Conservation (phyloP, 2,113 vertebrate species). For the Antechinus flavipes region DNA sequence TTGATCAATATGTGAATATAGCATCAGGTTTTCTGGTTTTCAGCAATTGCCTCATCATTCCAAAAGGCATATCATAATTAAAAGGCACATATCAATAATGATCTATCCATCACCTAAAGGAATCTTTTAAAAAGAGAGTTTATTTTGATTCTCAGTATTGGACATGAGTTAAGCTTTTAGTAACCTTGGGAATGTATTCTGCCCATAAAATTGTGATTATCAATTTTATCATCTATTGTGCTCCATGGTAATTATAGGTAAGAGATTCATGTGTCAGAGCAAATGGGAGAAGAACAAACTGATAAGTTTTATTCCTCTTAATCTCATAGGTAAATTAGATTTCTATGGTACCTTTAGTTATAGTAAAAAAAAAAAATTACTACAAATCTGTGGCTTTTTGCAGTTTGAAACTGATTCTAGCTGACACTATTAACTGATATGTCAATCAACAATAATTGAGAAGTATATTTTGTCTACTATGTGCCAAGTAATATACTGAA, state of each 20-base stretch:
- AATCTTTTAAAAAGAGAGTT: not conserved
- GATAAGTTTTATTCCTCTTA: not conserved
- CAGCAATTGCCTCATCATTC: not conserved
- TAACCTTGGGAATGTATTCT: constrained; percentile 8
- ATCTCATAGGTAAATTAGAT: not conserved
- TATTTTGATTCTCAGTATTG: not conserved
- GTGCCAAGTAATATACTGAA: no score
- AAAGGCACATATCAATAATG: not conserved
- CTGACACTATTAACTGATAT: not conserved
- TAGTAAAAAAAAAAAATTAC: constrained; percentile 15
- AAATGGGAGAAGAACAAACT: not conserved
- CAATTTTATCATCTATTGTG: not conserved
- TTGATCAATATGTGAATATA: not conserved
- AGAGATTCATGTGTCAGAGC: not conserved
- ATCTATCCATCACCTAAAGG: not conserved
- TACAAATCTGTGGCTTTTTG: not conserved
- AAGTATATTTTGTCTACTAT: not conserved
- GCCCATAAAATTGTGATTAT: constrained; percentile 17
- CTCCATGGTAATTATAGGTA: not conserved
- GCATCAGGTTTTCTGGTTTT: not conserved
- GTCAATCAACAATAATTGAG: not conserved
- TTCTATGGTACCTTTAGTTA: not conserved
- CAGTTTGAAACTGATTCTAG: constrained; percentile 24
- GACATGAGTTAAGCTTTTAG: constrained; percentile 27
- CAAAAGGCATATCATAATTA: not conserved